Evolutionary conservation across 2,888 invertebrate species (phyloP), one percentile per base, ranked within the genome.

Genomic region (Eupithecia centaureata): DNA sequence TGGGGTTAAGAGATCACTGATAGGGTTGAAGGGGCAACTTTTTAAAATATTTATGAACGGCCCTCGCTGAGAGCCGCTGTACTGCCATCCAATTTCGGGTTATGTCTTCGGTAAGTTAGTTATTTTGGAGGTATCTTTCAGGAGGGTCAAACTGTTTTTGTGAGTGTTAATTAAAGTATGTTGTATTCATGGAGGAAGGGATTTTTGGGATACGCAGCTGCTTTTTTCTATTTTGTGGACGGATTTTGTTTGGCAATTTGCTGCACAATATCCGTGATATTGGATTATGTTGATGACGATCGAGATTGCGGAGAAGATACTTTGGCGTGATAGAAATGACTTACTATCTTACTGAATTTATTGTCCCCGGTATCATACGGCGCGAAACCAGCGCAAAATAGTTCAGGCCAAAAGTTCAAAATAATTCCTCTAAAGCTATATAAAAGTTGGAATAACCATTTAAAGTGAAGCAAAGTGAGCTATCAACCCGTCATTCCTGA

Each of bases 1-100:
- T 79, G 82, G 90, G 91, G 90, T 90, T 90, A 90, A 89, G 83
- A 88, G 88, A 87, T 90, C 89, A 89, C 82, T 81, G 89, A 89
- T 90, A 88, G 82, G 86, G 86, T 87, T 89, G 90, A 83, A 83
- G 82, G 84, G 84, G 82, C 72, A 74, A 76, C 76, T 90, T 90
- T 92, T 93, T 93, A 89, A 92, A 92, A 92, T 93, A 93, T 92
- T 93, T 93, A 93, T 89, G 91, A 91, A 87, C 84, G 84, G 80
- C 79, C 80, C 80, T 82, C 85, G 82, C 83, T 83, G 87, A 85
- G 82, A 86, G 85, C 62, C 86, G 82, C 84, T 82, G 83, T 82
- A 78, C 85, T 80, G 89, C 91, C 90, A 93, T 93, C 92, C 93
- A 93, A 93, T 93, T 93, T 92, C 90, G 86, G 86, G 88, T 93